Base-by-base conservation (phyloP, 2,113 vertebrate species). In the Limnothrissa miodon region DNA sequence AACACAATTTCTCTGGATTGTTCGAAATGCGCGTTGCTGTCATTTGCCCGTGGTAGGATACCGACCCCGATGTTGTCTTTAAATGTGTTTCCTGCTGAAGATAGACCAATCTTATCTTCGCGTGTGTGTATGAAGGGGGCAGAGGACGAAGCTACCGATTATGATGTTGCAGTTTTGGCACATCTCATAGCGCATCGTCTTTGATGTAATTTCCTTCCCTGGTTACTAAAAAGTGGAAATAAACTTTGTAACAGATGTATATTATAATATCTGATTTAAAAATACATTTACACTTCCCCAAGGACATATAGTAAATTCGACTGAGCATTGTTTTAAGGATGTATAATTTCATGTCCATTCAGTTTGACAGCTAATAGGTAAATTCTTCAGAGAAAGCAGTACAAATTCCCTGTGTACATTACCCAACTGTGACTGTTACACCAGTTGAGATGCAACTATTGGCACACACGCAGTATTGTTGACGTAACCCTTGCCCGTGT, bases 401-500 rank as follows among this genome's bases (percentile, higher is more conserved):
- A 33, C 13, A 36, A 11, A 39, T 74, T 74, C 36, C 25, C 29
- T 74, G 29, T 74, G 3, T 33, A 33, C 4, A 74, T 74, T 74
- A 74, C 11, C 66, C 66, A 74, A 74, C 66, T 5, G 66, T 36
- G 25, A 74, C 10, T 74, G 62, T 70, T 29, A 74, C 66, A 29
- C 10, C 66, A 82, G 78, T 25, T 81, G 83, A 84, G 80, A 81
- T 81, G 70, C 70, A 84, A 83, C 81, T 51, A 85, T 83, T 81
- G 86, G 19, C 85, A 79, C 36, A 80, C 25, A 17, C 81, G 85
- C 82, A 85, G 80, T 83, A 86, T 80, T 81, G 86, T 86, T 48
- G 53, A 85, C 88, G 91, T 88, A 86, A 90, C 89, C 82, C 86
- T 84, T 83, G 81, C 85, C 39, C 82, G 87, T 90, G 89, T 84